These are phyloP conservation scores for Mormyrops boulengeri DNA, from an alignment of 2,797 vertebrate species.

Conservation along the genomic window DNA sequence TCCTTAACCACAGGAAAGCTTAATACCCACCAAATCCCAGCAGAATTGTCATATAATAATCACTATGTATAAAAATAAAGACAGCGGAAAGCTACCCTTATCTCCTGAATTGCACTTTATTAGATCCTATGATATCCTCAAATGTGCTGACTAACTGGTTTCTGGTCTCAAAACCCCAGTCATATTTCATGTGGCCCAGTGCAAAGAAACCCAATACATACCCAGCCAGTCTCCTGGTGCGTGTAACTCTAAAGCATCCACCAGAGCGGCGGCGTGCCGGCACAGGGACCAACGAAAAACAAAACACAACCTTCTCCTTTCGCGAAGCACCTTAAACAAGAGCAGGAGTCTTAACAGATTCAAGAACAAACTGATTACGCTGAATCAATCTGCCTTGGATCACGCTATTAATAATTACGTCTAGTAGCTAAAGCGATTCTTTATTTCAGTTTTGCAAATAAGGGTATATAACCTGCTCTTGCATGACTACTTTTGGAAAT, in stretches of 20 bases:
- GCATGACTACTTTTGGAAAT: neutral
- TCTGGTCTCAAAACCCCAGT: neutral
- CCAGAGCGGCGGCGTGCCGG: neutral
- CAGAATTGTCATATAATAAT: conserved; percentile 6
- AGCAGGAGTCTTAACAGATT: neutral
- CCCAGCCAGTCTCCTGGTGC: neutral
- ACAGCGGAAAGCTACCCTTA: neutral
- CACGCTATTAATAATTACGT: neutral
- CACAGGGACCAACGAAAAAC: neutral
- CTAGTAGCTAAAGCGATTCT: neutral
- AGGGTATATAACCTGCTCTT: neutral
- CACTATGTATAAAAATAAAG: neutral
- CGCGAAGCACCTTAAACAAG: neutral
- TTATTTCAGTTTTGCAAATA: neutral
- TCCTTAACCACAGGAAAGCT: neutral
- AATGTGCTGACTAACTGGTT: conserved; percentile 19
- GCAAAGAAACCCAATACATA: neutral
- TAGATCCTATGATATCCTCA: neutral
- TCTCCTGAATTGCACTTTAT: neutral
- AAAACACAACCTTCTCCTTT: neutral
- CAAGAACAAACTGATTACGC: neutral
- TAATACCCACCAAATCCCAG: neutral
- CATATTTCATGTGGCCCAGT: neutral
- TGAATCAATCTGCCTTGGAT: neutral
- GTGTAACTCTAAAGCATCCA: neutral